These are phyloP conservation scores for Villa cingulata DNA, from an alignment of 2,888 invertebrate species.

Conservation along the genomic window DNA sequence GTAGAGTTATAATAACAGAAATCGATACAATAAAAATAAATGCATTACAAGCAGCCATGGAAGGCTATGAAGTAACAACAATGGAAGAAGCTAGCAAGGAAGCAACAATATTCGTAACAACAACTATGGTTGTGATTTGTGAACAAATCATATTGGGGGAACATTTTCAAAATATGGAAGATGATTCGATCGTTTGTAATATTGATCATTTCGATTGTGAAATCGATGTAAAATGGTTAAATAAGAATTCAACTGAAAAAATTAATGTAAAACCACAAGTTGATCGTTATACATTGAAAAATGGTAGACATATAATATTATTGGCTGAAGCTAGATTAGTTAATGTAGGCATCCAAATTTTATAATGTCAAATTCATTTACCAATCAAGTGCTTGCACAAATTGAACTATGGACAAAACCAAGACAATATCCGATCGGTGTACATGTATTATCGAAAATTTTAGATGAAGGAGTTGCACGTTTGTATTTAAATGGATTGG, in stretches of 20 bases:
- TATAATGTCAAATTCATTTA: conserved; percentile 99
- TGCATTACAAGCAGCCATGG: conserved; percentile 97
- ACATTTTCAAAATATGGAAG: conserved; percentile 84
- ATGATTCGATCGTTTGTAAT: conserved; percentile 96
- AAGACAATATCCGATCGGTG: conserved; percentile 69
- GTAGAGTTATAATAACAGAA: conserved; percentile 92
- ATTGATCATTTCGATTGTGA: conserved; percentile 99
- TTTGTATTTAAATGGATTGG: conserved; percentile 88
- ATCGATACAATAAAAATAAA: conserved; percentile 98
- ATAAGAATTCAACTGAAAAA: conserved; percentile 75
- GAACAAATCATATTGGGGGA: conserved; percentile 76
- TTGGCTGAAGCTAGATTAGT: conserved; percentile 94
- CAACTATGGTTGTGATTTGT: conserved; percentile 96
- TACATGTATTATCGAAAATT: conserved; percentile 89
- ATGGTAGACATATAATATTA: conserved; percentile 85
- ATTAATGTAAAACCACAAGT: conserved; percentile 95
- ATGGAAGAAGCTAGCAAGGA: conserved; percentile 88
- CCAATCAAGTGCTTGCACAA: conserved; percentile 97
- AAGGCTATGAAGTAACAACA: conserved; percentile 89
- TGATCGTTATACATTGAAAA: conserved; percentile 78
- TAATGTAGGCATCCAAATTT: conserved; percentile 96
- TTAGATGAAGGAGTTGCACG: conserved; percentile 96
- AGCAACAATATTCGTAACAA: conserved; percentile 93
- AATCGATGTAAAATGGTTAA: conserved; percentile 91
- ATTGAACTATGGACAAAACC: conserved; percentile 95